These are phyloP conservation scores for Parthenolecanium corni DNA, from an alignment of 2,888 invertebrate species.

Conservation along the genomic window DNA sequence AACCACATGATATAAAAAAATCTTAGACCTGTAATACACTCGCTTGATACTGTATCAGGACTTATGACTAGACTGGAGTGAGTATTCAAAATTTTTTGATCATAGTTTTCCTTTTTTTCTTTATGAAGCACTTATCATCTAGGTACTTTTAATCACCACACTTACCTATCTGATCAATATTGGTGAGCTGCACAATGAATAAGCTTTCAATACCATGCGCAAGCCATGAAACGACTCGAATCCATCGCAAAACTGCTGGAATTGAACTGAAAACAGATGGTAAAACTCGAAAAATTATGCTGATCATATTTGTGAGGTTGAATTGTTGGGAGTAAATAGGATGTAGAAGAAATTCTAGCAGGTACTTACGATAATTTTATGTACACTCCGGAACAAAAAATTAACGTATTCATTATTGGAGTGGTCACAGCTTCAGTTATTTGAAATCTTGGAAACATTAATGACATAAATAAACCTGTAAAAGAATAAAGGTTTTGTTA, in stretches of 20 bases:
- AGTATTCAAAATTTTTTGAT: background rate
- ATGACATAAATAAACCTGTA: constrained; percentile 12
- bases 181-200: background rate
- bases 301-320: background rate
- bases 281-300: background rate
- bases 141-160: too few relatives aligned
- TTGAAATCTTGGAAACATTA: background rate
- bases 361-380: constrained; percentile 22
- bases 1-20: background rate
- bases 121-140: too few relatives aligned
- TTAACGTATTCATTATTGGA: constrained; percentile 9
- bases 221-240: constrained; percentile 20
- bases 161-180: constrained; percentile 6
- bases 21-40: background rate
- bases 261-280: background rate
- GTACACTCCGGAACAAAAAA: constrained; percentile 15
- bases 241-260: constrained; percentile 9
- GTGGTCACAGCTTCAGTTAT: background rate
- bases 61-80: background rate
- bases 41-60: too few relatives aligned
- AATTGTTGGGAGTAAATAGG: too few relatives aligned
- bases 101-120: too few relatives aligned
- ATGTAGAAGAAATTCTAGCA: too few relatives aligned
- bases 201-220: constrained; percentile 6
- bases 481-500: background rate